Conservation (phyloP, 53 echinoderm and acorn worm species). For the Glandiceps talaboti region DNA sequence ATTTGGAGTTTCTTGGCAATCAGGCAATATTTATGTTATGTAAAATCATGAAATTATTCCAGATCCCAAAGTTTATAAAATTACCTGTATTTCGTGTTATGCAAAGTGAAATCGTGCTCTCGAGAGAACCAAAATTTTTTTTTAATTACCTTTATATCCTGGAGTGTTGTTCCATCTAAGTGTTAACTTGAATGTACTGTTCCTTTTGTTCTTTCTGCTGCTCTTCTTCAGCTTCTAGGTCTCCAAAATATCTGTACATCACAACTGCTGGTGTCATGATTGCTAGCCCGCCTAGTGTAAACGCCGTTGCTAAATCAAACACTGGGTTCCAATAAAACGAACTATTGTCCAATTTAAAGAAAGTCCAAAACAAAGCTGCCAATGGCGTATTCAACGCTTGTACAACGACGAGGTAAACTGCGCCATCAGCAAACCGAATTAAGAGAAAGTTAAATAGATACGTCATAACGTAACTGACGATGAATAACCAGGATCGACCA, state of each 20-base stretch:
- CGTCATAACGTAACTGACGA: constrained; percentile 54
- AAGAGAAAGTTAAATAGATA: constrained; percentile 81
- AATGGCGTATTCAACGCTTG: constrained; percentile 74
- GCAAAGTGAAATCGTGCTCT: too few species aligned
- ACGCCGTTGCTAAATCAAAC: constrained; percentile 56
- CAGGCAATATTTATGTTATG: too few species aligned
- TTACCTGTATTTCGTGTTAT: too few species aligned
- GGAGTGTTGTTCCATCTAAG: too few species aligned
- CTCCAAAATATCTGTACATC: constrained; percentile 76
- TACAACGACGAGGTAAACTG: constrained; percentile 74
- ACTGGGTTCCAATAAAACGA: constrained; percentile 66
- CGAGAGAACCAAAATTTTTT: too few species aligned
- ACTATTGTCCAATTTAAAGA: constrained; percentile 39
- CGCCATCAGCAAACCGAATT: constrained; percentile 87
- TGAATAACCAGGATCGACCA: constrained; percentile 45
- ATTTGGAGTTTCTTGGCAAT: too few species aligned
- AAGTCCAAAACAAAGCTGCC: constrained; percentile 72
- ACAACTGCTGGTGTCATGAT: constrained; percentile 83
- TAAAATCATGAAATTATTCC: too few species aligned
- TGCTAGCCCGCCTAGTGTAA: constrained; percentile 42
- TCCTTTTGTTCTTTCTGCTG: neutral
- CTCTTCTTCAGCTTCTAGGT: constrained; percentile 29
- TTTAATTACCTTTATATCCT: too few species aligned
- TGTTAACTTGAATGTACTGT: too few species aligned
- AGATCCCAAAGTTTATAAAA: too few species aligned